Base-by-base conservation (phyloP, 2,888 invertebrate species). In the Cybosia mesomella region DNA sequence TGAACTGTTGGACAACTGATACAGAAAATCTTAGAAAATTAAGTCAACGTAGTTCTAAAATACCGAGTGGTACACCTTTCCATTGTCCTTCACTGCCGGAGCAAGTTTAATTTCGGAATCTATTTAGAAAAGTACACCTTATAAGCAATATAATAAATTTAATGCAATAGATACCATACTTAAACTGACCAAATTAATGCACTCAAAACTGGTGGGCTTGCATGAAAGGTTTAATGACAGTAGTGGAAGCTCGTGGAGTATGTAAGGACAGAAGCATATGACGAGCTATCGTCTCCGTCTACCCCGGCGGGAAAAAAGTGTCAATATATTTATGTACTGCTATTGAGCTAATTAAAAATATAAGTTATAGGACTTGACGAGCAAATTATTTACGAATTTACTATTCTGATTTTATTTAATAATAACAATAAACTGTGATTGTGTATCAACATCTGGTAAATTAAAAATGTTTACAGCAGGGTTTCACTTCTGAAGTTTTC, bases 21-120 rank as follows among this genome's bases (percentile, higher is more conserved):
- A 28, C 28, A 28, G 28, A 28, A 28, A 2, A 28, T 64, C 72
- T 73, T 77, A 74, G 54, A 81, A 81, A 81, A 78, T 78, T 68
- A 71, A 61, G 57, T 54, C 32, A 21, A 53, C 62, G 34, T 68
- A 66, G 69, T 54, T 53, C 58, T 75, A 58, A 68, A 73, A 68
- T 65, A 71, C 67, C 60, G 64, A 72, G 65, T 57, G 55, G 49
- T 64, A 65, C 57, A 59, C 59, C 24, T 64, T 53, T 60, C 39
- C 54, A 49, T 70, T 61, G 57, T 58, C 57, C 64, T 18, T 36
- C 22, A 55, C 13, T 64, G 66, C 32, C 60, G 59, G 60, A 66
- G 69, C 73, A 66, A 64, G 71, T 70, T 73, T 70, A 71, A 78
- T 80, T 74, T 72, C n/a, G 55, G 32, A 60, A 55, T 58, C 59